Percentiles rank a stretch among this genome's conserved stretches.
Conservation (phyloP, 2,888 invertebrate genomes). For the Rotaria sp. region DNA sequence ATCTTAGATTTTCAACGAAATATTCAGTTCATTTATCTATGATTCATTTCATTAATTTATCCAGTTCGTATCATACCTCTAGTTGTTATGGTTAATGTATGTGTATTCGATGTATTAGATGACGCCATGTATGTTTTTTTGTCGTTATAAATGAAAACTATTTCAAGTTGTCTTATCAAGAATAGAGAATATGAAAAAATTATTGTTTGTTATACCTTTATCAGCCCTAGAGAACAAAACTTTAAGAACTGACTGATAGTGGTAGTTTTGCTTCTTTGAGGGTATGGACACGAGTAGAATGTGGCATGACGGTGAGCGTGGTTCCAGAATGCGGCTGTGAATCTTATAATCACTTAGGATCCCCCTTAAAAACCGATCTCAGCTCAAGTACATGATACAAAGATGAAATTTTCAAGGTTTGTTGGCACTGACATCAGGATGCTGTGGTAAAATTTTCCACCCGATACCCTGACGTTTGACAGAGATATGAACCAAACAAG, state of each 20-base stretch:
- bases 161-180: not conserved
- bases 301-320: too few species aligned
- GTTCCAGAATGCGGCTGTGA: too few species aligned
- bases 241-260: not conserved
- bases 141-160: not conserved
- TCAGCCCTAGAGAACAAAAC: not conserved
- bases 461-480: too few species aligned
- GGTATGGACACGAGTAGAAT: too few species aligned
- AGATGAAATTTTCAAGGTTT: too few species aligned
- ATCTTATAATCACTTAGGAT: too few species aligned
- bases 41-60: not conserved
- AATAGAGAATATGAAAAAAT: not conserved
- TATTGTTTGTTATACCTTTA: not conserved
- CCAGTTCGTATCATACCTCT: not conserved
- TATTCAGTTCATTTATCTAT: not conserved
- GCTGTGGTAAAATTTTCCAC: too few species aligned
- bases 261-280: too few species aligned
- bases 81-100: not conserved
- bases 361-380: too few species aligned
- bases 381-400: too few species aligned
- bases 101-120: not conserved
- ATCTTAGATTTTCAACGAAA: not conserved
- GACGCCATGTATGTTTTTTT: not conserved
- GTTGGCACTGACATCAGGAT: too few species aligned
- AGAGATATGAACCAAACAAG: too few species aligned